Conservation (phyloP, 2,797 vertebrate species). For the Microctenopoma lineatum region DNA sequence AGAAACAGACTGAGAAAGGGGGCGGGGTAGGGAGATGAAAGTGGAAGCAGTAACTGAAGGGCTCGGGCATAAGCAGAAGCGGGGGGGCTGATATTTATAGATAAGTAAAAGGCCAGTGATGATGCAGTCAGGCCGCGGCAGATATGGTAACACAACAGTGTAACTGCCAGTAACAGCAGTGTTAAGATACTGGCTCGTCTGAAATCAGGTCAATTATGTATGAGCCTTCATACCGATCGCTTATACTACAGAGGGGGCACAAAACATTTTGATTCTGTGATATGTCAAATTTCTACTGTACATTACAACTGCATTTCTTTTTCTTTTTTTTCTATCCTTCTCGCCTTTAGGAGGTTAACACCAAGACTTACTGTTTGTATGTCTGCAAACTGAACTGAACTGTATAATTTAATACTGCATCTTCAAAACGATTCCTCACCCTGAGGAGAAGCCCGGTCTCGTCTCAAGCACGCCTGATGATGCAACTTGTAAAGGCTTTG, state of each 20-base stretch:
- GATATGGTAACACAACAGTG: slow-evolving; percentile 43
- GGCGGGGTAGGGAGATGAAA: slow-evolving; percentile 18
- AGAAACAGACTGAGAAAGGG: slow-evolving; percentile 5
- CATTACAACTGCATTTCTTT: too few relatives aligned
- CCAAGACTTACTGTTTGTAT: too few relatives aligned
- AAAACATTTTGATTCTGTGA: too few relatives aligned
- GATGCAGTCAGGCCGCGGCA: slow-evolving; percentile 59
- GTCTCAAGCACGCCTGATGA: background rate
- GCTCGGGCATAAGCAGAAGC: slow-evolving; percentile 9
- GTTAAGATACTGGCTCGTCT: slow-evolving; percentile 4
- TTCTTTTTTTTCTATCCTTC: too few relatives aligned
- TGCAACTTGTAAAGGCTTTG: background rate
- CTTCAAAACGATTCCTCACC: background rate
- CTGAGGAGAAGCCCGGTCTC: background rate
- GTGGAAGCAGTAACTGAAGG: slow-evolving; percentile 49
- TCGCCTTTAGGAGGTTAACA: too few relatives aligned
- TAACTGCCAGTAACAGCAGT: slow-evolving; percentile 13
- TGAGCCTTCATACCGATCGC: too few relatives aligned
- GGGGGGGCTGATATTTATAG: slow-evolving; percentile 80
- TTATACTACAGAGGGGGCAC: too few relatives aligned
- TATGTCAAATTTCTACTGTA: too few relatives aligned
- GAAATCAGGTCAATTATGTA: background rate
- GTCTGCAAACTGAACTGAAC: too few relatives aligned
- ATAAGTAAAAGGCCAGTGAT: slow-evolving; percentile 77
- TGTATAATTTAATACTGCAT: too few relatives aligned